Base-by-base conservation (phyloP, 2,113 vertebrate genomes). In the Oryzias woworae region DNA sequence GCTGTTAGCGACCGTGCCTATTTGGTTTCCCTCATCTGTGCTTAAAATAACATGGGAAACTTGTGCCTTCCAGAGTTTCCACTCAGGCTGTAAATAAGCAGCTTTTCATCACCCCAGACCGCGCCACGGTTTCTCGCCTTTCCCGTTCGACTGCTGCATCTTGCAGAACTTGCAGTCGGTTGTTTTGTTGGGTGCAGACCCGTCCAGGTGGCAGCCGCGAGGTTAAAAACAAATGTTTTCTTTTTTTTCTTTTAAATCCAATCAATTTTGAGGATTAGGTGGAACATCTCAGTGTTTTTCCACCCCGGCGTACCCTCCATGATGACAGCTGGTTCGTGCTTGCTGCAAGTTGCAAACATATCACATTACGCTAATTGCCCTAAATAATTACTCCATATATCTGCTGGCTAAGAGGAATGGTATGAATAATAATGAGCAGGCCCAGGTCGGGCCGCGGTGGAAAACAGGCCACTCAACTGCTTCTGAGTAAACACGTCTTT, bases 391-490 rank as follows among this genome's bases (percentile, higher is more conserved):
- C 66, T 84, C 72, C 74, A 69, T 71, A 68, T 75, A 54, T 65
- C 80, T 67, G 74, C 59, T 73, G 70, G 72, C 60, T 82, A 45
- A 57, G 64, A 72, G 77, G 59, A 81, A 81, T 71, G 68, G 72
- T 77, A 81, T 82, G 73, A 84, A 84, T 82, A 83, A 80, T 84
- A 75, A 79, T 69, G 70, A 82, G 65, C 42, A 31, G 54, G 54
- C 56, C 15, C 52, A 48, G 64, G 70, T 79, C 22, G 51, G 48
- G 54, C 60, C 53, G 68, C 31, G 62, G 68, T 77, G 67, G 75
- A 85, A 85, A 77, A 48, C 73, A 74, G 76, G 75, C 74, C 50
- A 62, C 66, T 81, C 51, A 58, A 58, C 58, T 73, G 43, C 61
- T 62, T 71, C 69, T 80, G 61, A 62, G 80, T 75, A 84, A 86